Percentiles rank a stretch among this genome's conserved stretches.
Evolutionary conservation across 2,113 vertebrate genomes (phyloP).

Genomic region (Zootoca vivipara): DNA sequence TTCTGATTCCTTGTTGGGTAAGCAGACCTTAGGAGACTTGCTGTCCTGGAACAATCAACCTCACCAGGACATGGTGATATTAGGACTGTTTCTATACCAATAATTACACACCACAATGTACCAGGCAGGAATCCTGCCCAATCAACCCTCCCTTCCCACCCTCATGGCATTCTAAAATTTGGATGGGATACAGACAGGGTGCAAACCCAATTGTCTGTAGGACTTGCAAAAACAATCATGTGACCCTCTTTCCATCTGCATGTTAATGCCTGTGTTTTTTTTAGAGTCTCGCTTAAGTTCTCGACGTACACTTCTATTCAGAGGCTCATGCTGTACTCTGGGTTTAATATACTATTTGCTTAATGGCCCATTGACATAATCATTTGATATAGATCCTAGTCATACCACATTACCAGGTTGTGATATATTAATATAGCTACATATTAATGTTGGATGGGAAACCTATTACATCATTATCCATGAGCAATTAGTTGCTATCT

Average conservation of each 20-base stretch:
- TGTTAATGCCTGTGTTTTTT: conserved; percentile 54
- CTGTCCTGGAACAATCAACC: neutral
- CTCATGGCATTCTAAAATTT: neutral
- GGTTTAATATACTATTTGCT: conserved; percentile 72
- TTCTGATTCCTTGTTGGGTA: neutral
- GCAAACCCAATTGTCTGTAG: conserved; percentile 32
- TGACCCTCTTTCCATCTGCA: conserved; percentile 51
- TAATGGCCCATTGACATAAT: conserved; percentile 73
- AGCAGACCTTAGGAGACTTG: neutral
- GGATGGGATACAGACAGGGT: neutral
- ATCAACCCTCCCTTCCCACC: neutral
- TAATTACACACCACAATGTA: too few relatives aligned
- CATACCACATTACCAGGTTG: conserved; percentile 59
- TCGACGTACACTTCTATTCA: conserved; percentile 57
- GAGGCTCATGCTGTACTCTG: conserved; percentile 55
- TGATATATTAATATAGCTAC: conserved; percentile 66
- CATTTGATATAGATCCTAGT: conserved; percentile 70
- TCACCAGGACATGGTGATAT: neutral
- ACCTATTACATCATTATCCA: conserved; percentile 67
- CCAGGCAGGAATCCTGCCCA: neutral
- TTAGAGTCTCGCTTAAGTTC: conserved; percentile 54
- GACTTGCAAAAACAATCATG: conserved; percentile 47
- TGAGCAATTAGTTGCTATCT: conserved; percentile 70
- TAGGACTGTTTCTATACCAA: neutral
- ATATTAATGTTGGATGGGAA: conserved; percentile 66